Base-by-base conservation (phyloP, 2,797 vertebrate genomes). In the Halcyon smyrnensis region DNA sequence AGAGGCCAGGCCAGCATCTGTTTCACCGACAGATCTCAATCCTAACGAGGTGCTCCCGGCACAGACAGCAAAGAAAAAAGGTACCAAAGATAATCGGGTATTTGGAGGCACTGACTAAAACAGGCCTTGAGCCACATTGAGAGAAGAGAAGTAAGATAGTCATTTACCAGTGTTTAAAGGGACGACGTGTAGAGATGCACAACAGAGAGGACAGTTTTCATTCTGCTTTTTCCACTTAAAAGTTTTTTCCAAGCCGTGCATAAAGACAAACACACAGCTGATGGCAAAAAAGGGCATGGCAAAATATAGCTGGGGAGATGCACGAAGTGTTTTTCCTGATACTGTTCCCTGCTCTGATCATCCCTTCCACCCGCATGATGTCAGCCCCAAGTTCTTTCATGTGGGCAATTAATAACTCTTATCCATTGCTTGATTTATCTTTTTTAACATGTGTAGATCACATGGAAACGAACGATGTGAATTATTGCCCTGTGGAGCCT, bases 391-490 rank as follows among this genome's bases (percentile, higher is more conserved):
- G 63, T 28, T 68, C 94, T 96, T 95, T 92, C 5, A 92, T 93
- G 89, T 93, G 84, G 89, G 73, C 69, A 70, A 51, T 63, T 95
- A 90, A 94, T 84, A 93, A 68, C 67, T 70, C 93, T 85, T 30
- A 59, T 67, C 71, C 84, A 60, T 18, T 30, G 16, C 81, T 80
- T 87, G 92, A 95, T 80, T 96, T 96, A 87, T 94, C 78, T 74
- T 15, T 9, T 60, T 41, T 32, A 93, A 53, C 90, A 89, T 28
- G 92, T 80, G 93, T 45, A 85, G 43, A 89, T 96, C 95, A 94
- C 96, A 95, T 92, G 96, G 88, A 78, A 70, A 70, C 18, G 67
- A 84, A 83, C 71, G 53, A 74, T 17, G 59, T 93, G 92, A 92
- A 59, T 94, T 95, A 95, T 60, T 92, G 48, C 60, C 63, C 78